A percentile compares a stretch with the other conserved stretches of the same genome.
Evolutionary conservation across 2,888 invertebrate genomes (phyloP).

Genomic region (Epinotia brunnichana): DNA sequence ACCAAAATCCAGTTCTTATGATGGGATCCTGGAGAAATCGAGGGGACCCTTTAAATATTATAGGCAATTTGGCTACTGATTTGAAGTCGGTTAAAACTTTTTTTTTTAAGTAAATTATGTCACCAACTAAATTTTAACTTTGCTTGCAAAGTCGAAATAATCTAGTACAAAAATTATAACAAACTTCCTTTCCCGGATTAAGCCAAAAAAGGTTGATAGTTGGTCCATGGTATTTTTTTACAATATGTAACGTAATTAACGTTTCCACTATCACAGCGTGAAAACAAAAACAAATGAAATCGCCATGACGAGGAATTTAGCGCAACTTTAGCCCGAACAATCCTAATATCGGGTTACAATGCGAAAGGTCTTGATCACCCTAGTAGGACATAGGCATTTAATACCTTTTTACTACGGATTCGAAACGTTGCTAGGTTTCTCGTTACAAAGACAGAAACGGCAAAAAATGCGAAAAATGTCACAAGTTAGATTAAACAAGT

Average conservation of each 20-base stretch:
- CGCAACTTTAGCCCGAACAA: slow-evolving; percentile 29
- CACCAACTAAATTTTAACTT: too few species aligned
- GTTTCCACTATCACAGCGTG: slow-evolving; percentile 16
- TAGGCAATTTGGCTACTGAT: too few species aligned
- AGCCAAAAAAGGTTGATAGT: too few species aligned
- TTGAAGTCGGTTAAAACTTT: too few species aligned
- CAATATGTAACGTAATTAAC: not conserved
- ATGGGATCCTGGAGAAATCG: too few species aligned
- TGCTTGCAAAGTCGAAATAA: too few species aligned
- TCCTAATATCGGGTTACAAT: slow-evolving; percentile 15
- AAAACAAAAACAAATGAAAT: slow-evolving; percentile 23
- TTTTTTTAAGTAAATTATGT: too few species aligned
- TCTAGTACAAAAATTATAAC: too few species aligned
- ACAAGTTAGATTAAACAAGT: slow-evolving; percentile 74
- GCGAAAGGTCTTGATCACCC: not conserved
- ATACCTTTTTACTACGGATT: not conserved
- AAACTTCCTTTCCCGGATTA: too few species aligned
- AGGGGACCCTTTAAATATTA: too few species aligned
- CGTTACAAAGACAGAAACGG: slow-evolving; percentile 47
- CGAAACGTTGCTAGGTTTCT: slow-evolving; percentile 31
- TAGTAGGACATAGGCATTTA: not conserved
- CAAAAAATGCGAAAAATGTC: slow-evolving; percentile 59
- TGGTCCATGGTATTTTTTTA: not conserved
- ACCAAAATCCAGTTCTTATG: too few species aligned
- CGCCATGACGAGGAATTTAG: slow-evolving; percentile 21